phyloP scores from a whole-genome alignment of 2,797 vertebrate genomes.

The Sebastes vulpes region DNA sequence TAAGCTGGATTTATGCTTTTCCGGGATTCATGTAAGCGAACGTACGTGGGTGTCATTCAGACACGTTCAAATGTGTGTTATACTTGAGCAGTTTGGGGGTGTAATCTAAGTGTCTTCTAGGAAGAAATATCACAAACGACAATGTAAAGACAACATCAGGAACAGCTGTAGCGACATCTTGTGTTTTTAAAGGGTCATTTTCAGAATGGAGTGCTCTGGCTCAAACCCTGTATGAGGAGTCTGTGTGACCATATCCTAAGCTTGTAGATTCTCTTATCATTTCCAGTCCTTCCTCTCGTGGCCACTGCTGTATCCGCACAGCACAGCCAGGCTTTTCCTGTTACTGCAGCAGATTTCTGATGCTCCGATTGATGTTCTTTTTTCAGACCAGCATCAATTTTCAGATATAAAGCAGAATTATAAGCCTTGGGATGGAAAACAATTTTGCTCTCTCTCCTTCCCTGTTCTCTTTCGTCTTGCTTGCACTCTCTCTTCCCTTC shows the following conservation, averaged over 20 bases:
- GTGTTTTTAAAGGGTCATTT: neutral
- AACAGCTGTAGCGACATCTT: neutral
- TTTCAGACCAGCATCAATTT: conserved; percentile 64
- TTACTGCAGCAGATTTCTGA: conserved; percentile 39
- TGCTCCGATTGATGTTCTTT: conserved; percentile 48
- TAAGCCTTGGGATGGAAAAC: conserved; percentile 67
- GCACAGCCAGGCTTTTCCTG: conserved; percentile 26
- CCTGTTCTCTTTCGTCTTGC: conserved; percentile 41
- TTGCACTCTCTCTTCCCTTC: conserved; percentile 31
- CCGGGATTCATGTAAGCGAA: neutral
- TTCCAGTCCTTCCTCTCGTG: conserved; percentile 15
- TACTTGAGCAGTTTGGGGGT: neutral
- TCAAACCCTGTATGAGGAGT: neutral
- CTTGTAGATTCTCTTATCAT: conserved; percentile 12
- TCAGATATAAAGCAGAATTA: conserved; percentile 69
- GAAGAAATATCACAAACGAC: neutral
- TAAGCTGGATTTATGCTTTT: neutral
- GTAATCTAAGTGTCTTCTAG: neutral
- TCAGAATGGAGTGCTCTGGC: neutral
- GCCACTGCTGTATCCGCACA: neutral
- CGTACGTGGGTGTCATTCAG: neutral
- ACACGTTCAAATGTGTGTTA: neutral
- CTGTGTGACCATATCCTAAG: conserved; percentile 17
- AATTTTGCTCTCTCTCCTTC: conserved; percentile 44
- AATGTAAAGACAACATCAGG: neutral